phyloP scores from a whole-genome alignment of 2,888 invertebrate genomes.

The Philhelius pedissequus region DNA sequence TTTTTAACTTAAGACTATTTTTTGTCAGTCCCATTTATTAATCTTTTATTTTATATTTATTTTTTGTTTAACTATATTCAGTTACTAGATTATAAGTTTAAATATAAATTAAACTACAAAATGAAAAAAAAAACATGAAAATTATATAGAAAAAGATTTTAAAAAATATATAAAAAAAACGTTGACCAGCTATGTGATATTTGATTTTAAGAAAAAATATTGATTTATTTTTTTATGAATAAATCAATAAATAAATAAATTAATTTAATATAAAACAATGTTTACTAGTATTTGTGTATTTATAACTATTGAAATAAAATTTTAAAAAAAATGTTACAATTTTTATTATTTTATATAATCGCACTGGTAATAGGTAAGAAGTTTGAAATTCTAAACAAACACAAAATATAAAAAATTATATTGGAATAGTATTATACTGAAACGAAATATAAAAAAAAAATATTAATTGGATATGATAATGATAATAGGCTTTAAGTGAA shows the following conservation, averaged over 20 bases:
- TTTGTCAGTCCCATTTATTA: slow-evolving; percentile 1
- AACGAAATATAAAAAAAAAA: background rate
- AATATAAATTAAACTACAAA: background rate
- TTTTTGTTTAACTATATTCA: background rate
- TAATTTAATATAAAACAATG: slow-evolving; percentile 3
- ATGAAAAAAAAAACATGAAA: background rate
- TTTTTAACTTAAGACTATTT: slow-evolving; percentile 16
- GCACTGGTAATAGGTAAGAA: slow-evolving; percentile 49
- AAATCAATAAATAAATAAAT: slow-evolving; percentile 8
- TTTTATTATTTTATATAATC: slow-evolving; percentile 39
- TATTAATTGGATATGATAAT: slow-evolving; percentile 4
- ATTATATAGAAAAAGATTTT: background rate
- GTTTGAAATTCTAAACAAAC: too few species aligned
- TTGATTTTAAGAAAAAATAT: slow-evolving; percentile 75
- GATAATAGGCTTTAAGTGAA: slow-evolving; percentile 21
- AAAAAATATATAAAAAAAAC: slow-evolving; percentile 1
- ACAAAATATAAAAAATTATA: background rate
- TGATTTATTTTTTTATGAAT: slow-evolving; percentile 50
- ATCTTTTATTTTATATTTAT: slow-evolving; percentile 24
- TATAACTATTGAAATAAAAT: slow-evolving; percentile 32
- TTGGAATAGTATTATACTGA: slow-evolving; percentile 48
- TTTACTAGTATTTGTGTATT: slow-evolving; percentile 43
- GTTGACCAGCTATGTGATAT: slow-evolving; percentile 76
- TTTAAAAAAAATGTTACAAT: slow-evolving; percentile 23
- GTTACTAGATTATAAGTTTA: background rate